Base-by-base conservation (phyloP, 2,888 invertebrate genomes). In the Diachrysia chrysitis region DNA sequence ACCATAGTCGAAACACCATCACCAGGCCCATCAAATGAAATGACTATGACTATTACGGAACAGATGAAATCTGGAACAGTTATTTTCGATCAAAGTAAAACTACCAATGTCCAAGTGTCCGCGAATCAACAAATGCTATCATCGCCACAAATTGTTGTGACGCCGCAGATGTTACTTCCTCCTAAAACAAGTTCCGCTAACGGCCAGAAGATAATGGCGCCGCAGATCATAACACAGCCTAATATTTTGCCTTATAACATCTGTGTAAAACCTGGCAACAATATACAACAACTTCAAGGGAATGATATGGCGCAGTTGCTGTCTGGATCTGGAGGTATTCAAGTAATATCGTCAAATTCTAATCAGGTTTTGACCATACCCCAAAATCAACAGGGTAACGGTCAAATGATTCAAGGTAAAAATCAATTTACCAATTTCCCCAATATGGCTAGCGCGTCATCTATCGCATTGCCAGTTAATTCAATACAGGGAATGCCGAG, bases 1-100 rank as follows among this genome's bases (percentile, higher is more conserved):
- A 95, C 95, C 12, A 95, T 95, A 25, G 95, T 95, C 0, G 95
- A 95, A 83, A 95, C 95, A 9, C 95, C 95, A 14, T 95, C 95
- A n/a, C 95, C 95, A 6, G 95, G 95, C 0, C 95, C 95, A 10
- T 85, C 91, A 2, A 95, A 94, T 81, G 95, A 95, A 89, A 91
- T 95, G 92, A 94, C 95, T 0, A 95, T 94, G 94, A 95, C 95
- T 17, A 93, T 94, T 64, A 95, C 95, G 25, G 95, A 95, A 76
- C 94, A 95, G 85, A 92, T 95, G 93, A 95, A 95, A 79, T 90
- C 95, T 1, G 95, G 95, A 14, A 95, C 95, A 29, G 90, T 95
- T 0, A 94, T 95, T 76, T 95, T 94, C 68, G 95, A 95, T 80
- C 95, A 95, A 79, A 93, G 92, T 72, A 95, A 95, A 82, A 90